phyloP scores from a whole-genome alignment of 2,113 vertebrate genomes.

The Mustela nigripes region DNA sequence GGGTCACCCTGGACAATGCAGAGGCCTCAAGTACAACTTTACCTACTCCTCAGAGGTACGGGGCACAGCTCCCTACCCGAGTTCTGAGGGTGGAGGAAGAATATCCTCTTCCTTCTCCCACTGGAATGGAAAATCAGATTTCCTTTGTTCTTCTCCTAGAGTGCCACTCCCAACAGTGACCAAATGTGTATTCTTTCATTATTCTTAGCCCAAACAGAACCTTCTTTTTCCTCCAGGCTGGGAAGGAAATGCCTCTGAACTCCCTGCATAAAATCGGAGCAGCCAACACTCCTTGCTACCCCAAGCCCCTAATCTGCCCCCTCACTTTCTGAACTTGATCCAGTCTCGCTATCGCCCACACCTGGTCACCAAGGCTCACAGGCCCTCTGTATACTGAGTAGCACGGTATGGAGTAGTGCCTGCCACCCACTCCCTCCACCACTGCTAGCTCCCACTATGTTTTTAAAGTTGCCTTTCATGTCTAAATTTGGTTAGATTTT shows the following conservation, averaged over 20 bases:
- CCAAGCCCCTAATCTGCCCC: not conserved
- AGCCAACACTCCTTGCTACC: not conserved
- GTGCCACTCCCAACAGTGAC: not conserved
- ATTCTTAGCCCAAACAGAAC: not conserved
- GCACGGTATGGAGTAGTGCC: no score
- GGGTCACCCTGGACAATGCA: not conserved
- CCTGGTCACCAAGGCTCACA: not conserved
- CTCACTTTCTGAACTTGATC: not conserved
- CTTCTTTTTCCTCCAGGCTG: not conserved
- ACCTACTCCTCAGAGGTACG: not conserved
- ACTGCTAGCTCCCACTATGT: not conserved
- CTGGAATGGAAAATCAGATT: conserved; percentile 10
- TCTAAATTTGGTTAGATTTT: conserved; percentile 47
- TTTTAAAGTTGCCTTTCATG: not conserved
- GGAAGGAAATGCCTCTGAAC: not conserved
- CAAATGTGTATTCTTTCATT: not conserved
- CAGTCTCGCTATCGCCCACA: not conserved
- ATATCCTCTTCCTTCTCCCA: not conserved
- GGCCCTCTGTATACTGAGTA: not conserved
- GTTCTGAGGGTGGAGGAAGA: not conserved
- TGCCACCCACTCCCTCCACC: not conserved
- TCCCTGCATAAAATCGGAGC: not conserved
- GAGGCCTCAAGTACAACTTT: not conserved
- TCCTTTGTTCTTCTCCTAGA: not conserved
- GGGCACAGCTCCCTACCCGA: not conserved